These are phyloP conservation scores for Strigamia transsilvanica DNA, from an alignment of 2,888 invertebrate species.

Conservation along the genomic window DNA sequence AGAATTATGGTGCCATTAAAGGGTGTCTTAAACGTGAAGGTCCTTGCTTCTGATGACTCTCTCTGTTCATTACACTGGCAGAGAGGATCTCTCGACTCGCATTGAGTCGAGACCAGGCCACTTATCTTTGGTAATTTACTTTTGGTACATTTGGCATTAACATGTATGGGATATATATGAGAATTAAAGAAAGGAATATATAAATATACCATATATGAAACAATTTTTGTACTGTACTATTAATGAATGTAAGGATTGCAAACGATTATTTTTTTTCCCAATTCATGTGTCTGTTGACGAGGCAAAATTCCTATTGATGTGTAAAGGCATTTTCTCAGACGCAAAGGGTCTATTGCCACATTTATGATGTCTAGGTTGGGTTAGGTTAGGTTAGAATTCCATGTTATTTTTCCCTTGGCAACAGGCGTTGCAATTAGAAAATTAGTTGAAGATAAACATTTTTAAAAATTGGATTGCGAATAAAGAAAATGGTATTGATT, in stretches of 20 bases:
- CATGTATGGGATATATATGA: neutral
- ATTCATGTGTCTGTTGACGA: neutral
- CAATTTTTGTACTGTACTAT: neutral
- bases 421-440: too few species aligned
- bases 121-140: slow-evolving; percentile 48
- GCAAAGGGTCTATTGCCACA: too few species aligned
- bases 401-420: too few species aligned
- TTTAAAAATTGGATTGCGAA: too few species aligned
- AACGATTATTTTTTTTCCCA: neutral
- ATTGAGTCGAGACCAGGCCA: slow-evolving; percentile 47
- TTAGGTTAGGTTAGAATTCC: too few species aligned
- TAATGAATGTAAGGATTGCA: too few species aligned
- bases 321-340: too few species aligned
- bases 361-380: too few species aligned
- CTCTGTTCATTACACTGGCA: slow-evolving; percentile 49
- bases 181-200: neutral
- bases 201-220: neutral
- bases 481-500: neutral
- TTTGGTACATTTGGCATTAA: slow-evolving; percentile 46
- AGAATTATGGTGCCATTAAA: slow-evolving; percentile 48
- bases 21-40: slow-evolving; percentile 49
- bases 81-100: slow-evolving; percentile 45
- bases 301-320: too few species aligned
- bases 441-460: too few species aligned
- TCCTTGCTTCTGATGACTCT: slow-evolving; percentile 47